These are phyloP conservation scores for Drosophila colorata DNA, from an alignment of 2,888 invertebrate species.

Conservation along the genomic window DNA sequence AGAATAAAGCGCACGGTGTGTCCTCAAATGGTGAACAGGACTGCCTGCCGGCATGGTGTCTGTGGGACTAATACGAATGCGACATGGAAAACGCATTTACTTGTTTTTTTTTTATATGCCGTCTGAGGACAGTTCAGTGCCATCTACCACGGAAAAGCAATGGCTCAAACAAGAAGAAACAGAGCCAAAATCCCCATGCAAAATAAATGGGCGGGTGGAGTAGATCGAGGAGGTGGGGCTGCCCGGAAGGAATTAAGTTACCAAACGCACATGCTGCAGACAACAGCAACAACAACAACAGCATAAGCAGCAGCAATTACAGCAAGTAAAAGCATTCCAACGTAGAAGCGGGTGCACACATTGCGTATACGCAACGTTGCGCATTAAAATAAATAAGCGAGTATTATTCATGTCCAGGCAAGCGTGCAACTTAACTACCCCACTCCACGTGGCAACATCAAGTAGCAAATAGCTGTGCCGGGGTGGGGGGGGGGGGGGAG, in stretches of 20 bases:
- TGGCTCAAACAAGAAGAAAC: slow-evolving; percentile 14
- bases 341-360: slow-evolving; percentile 23
- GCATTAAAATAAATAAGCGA: slow-evolving; percentile 67
- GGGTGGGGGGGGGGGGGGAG: not conserved
- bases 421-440: slow-evolving; percentile 55
- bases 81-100: slow-evolving; percentile 70
- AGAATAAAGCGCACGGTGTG: no score
- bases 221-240: not conserved
- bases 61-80: slow-evolving; percentile 37
- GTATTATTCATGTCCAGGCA: slow-evolving; percentile 72
- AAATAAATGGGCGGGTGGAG: slow-evolving; percentile 11
- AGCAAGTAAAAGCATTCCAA: slow-evolving; percentile 16
- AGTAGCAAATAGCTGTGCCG: not conserved
- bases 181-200: slow-evolving; percentile 32
- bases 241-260: slow-evolving; percentile 56
- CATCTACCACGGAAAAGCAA: slow-evolving; percentile 24
- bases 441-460: slow-evolving; percentile 20
- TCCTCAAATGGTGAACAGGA: slow-evolving; percentile 7
- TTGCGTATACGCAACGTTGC: slow-evolving; percentile 75
- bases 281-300: slow-evolving; percentile 19
- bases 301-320: slow-evolving; percentile 29
- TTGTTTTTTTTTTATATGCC: slow-evolving; percentile 12
- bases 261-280: slow-evolving; percentile 30
- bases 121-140: slow-evolving; percentile 22
- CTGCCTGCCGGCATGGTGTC: slow-evolving; percentile 9